Conservation (phyloP, 2,888 invertebrate genomes). For the Melieria crassipennis region DNA sequence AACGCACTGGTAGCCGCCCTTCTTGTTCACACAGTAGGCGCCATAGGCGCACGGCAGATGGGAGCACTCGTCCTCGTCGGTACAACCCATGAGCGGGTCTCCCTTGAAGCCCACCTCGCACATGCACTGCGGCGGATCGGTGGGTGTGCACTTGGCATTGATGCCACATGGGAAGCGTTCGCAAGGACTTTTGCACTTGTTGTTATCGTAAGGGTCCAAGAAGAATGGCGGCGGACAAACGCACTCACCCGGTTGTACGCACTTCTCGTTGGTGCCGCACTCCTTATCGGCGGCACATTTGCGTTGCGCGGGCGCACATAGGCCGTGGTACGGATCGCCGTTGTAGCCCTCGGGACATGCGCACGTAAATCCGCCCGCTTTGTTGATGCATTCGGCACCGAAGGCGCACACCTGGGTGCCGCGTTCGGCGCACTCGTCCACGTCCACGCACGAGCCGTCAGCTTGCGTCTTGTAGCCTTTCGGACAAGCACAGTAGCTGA, state of each 20-base stretch:
- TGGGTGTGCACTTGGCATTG: constrained; percentile 88
- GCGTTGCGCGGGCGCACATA: constrained; percentile 84
- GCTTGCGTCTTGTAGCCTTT: constrained; percentile 80
- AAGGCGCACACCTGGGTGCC: constrained; percentile 80
- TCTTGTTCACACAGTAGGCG: constrained; percentile 88
- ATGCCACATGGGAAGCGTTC: constrained; percentile 90
- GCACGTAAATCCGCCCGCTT: constrained; percentile 80
- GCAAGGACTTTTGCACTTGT: constrained; percentile 92
- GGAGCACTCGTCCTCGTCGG: constrained; percentile 87
- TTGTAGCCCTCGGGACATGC: constrained; percentile 83
- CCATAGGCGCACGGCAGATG: constrained; percentile 86
- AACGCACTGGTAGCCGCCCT: constrained; percentile 86
- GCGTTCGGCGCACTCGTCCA: constrained; percentile 84
- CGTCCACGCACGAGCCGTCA: constrained; percentile 84
- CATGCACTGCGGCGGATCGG: constrained; percentile 89
- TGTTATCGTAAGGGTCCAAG: constrained; percentile 81
- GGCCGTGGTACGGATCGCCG: constrained; percentile 83
- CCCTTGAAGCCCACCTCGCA: constrained; percentile 89
- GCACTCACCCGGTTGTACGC: constrained; percentile 91
- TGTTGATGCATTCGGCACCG: constrained; percentile 87
- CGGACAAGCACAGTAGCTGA: constrained; percentile 93
- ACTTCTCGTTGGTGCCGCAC: constrained; percentile 87
- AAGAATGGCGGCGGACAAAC: constrained; percentile 92
- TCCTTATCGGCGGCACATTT: constrained; percentile 84
- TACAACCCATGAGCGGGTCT: constrained; percentile 84